Base-by-base conservation (phyloP, 2,113 vertebrate genomes). In the Thamnaconus septentrionalis region DNA sequence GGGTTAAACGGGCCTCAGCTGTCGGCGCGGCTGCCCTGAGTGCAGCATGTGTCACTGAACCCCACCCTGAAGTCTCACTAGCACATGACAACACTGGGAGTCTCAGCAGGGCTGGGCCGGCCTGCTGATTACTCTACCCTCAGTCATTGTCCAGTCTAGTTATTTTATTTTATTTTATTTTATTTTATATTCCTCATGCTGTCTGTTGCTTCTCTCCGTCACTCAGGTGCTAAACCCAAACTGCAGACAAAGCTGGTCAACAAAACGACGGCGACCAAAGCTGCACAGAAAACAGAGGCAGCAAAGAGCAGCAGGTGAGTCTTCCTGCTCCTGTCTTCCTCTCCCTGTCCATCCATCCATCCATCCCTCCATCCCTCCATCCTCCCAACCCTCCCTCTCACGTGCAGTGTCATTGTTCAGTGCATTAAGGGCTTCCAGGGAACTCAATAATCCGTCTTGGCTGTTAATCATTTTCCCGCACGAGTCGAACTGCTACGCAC, bases 221-320 rank as follows among this genome's bases (percentile, higher is more conserved):
- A 80, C 86, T 45, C 49, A 92, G 92, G 85, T 63, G 59, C 84
- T 47, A 90, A 91, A 65, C 61, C 87, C 59, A 92, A 90, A 83
- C 76, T 78, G 8, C 87, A 84, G 71, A 57, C 77, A 18, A 92
- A 87, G 73, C 64, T 75, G 7, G 64, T 75, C 48, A 77, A 68
- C 73, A 91, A 86, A 76, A 76, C 87, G 3, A 69, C 85, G 0
- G 73, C 81, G 61, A 79, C 75, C 7, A 92, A 89, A 79, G 61
- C 80, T 52, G 63, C 71, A 53, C 89, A 81, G 64, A 91, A 84
- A 73, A 48, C 84, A 9, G 89, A 91, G 11, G n/a, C 79, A 5
- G 40, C 87, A 64, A 92, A 88, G 79, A 73, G 70, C 53, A 85
- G 69, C 88, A 91, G 91, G 92, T 93, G 73, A 90, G 86, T 41